Percentiles rank a stretch among this genome's conserved stretches.
Evolutionary conservation across 1,140 invertebrate genomes (phyloP).

Genomic region (Himalopsyche phryganea): DNA sequence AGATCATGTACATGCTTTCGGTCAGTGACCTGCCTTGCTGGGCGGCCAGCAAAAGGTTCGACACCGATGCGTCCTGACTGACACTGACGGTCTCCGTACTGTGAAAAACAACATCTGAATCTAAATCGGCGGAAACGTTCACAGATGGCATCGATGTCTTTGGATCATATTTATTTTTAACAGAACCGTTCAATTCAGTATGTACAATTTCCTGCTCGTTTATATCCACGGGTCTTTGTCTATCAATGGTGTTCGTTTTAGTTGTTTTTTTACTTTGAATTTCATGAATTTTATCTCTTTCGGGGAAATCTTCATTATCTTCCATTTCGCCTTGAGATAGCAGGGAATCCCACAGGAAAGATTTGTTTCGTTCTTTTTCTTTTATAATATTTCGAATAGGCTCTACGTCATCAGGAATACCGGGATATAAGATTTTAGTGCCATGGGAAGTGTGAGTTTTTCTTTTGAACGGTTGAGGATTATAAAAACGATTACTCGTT

Average conservation of each 20-base stretch:
- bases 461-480: constrained; percentile 38
- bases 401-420: constrained; percentile 17
- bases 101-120: constrained; percentile 13
- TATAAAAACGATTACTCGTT: constrained; percentile 43
- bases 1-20: constrained; percentile 31
- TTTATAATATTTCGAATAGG: constrained; percentile 8
- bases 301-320: constrained; percentile 7
- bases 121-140: constrained; percentile 5
- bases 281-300: too few species aligned
- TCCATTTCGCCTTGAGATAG: constrained; percentile 18
- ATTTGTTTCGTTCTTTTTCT: constrained; percentile 28
- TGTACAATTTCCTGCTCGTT: too few species aligned
- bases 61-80: constrained; percentile 24
- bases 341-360: constrained; percentile 38
- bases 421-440: constrained; percentile 38
- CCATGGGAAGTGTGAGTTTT: constrained; percentile 42
- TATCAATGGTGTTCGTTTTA: too few species aligned
- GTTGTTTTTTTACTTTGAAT: too few species aligned
- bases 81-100: constrained; percentile 13
- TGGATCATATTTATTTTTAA: too few species aligned
- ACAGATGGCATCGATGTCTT: not conserved
- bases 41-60: constrained; percentile 21
- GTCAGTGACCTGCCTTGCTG: constrained; percentile 24
- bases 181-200: too few species aligned
- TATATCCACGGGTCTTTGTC: too few species aligned